Evolutionary conservation across 1,140 invertebrate genomes (phyloP), one percentile per base, ranked within the genome.

Genomic region (Drosophila cardini): DNA sequence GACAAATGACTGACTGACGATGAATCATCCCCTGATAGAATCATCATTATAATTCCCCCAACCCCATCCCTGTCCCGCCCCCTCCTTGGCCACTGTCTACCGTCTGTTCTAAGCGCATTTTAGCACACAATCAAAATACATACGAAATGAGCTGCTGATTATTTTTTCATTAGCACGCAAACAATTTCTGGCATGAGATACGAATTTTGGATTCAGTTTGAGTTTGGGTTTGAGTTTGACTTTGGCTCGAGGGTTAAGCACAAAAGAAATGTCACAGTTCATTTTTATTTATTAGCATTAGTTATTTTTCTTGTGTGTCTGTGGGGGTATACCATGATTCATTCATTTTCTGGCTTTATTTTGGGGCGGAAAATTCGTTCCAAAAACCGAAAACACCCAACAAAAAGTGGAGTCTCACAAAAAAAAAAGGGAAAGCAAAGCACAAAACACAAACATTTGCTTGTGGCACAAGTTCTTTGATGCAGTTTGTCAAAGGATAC

Each of bases 281-380:
- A 89, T 89, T 83, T 71, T 89, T 80, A 89, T 87, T 89, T 87
- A 87, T 87, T 86, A 76, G 83, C 58, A 76, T 79, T 79, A 67
- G 43, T 72, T 65, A 34, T 18, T 13, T 42, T 18, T 8, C 9
- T n/a, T n/a, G n/a, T n/a, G n/a, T 13, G 32, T 61, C 21, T 36
- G 38, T 43, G 56, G 45, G 13, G 57, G 56, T 38, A 43, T 42
- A 11, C 53, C 64, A 83, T 87, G 83, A 86, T 64, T 86, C 76
- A 86, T 76, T 81, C 68, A 52, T 56, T 72, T 46, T 45, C 2
- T n/a, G 38, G 11, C 5, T 40, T 4, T 11, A 34, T 57, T 53
- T 56, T 76, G 53, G 45, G 56, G 45, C 52, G 60, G 64, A 65
- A 67, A 26, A 26, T 5, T 4, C 21, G 34, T 50, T 43, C 32